Evolutionary conservation across 2,113 vertebrate genomes (phyloP).

Genomic region (Philantomba maxwellii): DNA sequence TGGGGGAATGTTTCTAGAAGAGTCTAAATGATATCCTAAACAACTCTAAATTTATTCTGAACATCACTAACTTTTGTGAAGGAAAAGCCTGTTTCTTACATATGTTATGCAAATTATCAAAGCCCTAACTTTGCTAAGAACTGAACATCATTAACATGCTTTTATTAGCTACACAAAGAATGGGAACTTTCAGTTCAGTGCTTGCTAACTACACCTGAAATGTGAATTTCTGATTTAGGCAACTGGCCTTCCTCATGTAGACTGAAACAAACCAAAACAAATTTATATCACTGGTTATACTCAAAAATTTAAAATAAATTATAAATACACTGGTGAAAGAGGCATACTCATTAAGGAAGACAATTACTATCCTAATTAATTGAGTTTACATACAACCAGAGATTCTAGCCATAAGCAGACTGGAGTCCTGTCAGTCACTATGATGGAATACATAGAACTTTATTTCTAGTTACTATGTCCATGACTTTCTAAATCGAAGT

Average conservation of each 20-base stretch:
- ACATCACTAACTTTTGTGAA: neutral
- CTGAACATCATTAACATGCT: neutral
- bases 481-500: neutral
- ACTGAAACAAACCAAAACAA: neutral
- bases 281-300: neutral
- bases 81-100: neutral
- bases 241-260: neutral
- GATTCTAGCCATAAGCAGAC: neutral
- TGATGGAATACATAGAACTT: neutral
- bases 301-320: conserved; percentile 5
- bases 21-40: neutral
- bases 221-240: neutral
- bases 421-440: neutral
- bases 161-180: neutral
- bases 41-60: neutral
- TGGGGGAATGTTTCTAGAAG: neutral
- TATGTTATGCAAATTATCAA: neutral
- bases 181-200: neutral
- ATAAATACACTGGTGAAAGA: neutral
- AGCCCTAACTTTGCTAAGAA: neutral
- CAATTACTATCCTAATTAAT: neutral
- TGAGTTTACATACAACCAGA: neutral
- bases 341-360: neutral
- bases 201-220: neutral
- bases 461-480: neutral